phyloP scores from a whole-genome alignment of 1,140 invertebrate species.

The Macrobrachium rosenbergii region DNA sequence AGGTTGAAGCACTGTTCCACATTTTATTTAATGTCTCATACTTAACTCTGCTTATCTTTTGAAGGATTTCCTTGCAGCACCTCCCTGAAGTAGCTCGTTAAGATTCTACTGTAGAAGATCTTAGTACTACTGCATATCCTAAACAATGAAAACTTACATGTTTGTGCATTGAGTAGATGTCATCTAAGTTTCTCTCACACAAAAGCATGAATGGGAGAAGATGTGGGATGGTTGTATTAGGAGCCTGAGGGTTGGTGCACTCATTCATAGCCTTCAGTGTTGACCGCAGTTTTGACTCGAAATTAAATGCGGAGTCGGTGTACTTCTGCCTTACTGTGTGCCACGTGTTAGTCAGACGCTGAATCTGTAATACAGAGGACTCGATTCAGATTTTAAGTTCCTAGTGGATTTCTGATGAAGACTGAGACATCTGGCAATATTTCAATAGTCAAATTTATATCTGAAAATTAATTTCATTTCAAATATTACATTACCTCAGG shows the following conservation, averaged over 20 bases:
- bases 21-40: too few species aligned
- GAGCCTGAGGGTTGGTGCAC: conserved; percentile 88
- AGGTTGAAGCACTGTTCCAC: too few species aligned
- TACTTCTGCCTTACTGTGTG: conserved; percentile 86
- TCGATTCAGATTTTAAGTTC: too few species aligned
- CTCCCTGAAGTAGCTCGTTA: background rate
- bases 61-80: background rate
- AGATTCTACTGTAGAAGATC: background rate
- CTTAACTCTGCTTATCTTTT: background rate
- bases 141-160: conserved; percentile 41
- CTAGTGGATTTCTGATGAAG: too few species aligned
- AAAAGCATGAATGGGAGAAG: conserved; percentile 77
- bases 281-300: conserved; percentile 88
- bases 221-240: conserved; percentile 80
- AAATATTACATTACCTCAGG: conserved; percentile 77
- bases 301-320: conserved; percentile 90
- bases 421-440: too few species aligned
- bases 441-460: too few species aligned
- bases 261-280: conserved; percentile 89
- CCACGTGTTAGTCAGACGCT: conserved; percentile 84
- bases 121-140: too few species aligned
- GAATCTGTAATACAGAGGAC: conserved; percentile 74
- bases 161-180: conserved; percentile 62
- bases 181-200: conserved; percentile 75
- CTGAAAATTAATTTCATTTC: too few species aligned